Evolutionary conservation across 2,113 vertebrate species (phyloP), one percentile per base, ranked within the genome.

Genomic region (Thalassarche chlororhynchos): DNA sequence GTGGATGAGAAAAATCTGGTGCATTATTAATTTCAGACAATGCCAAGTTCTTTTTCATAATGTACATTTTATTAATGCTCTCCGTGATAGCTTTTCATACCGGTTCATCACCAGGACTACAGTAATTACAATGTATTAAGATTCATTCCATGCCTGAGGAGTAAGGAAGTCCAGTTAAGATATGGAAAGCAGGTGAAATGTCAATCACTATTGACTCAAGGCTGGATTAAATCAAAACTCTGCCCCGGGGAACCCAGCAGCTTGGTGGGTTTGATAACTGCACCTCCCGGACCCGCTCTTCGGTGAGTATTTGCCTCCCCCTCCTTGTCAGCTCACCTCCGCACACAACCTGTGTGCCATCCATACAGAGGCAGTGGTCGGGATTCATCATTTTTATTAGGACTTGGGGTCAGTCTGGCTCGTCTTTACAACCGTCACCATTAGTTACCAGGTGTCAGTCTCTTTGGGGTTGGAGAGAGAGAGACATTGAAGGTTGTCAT

Each of bases 61-160:
- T 87, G 93, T 95, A 97, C 91, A 94, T 88, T 97, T 97, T 97
- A 97, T 97, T 97, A 97, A 96, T 96, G 87, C 38, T 94, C 81
- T 95, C 78, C 13, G 7, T 83, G 96, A 96, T 83, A 95, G 75
- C 68, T 95, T 96, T 96, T 97, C 95, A 91, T 77, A 96, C 61
- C 2, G 5, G 92, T 86, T 94, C 95, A 96, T 96, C 93, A 95
- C 83, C 85, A 87, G 91, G 89, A 93, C 75, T 96, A 96, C 94
- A 97, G 91, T 94, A 97, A 97, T 97, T 97, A 96, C 97, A 96
- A 96, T 74, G 94, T 74, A 96, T 90, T 96, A 94, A 95, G 93
- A 96, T 93, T 97, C 92, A 90, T 96, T 96, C 79, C 95, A 97
- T 96, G 97, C 96, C 97, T 97, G 94, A 97, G 96, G 95, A 94